These are phyloP conservation scores for Adelphocoris suturalis DNA, from an alignment of 2,888 invertebrate species.

Conservation along the genomic window DNA sequence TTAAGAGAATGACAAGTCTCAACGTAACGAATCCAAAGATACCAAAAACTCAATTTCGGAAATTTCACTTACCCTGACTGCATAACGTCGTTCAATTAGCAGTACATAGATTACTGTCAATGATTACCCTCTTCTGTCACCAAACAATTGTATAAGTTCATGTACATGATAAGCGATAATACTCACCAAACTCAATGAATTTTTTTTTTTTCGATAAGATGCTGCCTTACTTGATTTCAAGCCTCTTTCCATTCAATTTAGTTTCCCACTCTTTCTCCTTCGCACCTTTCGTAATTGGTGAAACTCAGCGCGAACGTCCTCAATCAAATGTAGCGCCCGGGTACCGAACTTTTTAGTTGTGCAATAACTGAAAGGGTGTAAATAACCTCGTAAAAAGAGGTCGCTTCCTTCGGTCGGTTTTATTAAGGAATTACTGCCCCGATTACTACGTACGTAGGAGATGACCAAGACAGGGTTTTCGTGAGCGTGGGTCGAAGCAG, in stretches of 20 bases:
- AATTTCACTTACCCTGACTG: no score
- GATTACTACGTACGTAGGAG: slow-evolving; percentile 36
- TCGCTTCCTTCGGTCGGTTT: slow-evolving; percentile 41
- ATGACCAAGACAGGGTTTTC: neutral
- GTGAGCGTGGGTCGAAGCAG: neutral
- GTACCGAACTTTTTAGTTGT: slow-evolving; percentile 26
- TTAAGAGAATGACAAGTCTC: no score
- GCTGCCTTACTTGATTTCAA: neutral
- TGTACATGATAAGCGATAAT: no score
- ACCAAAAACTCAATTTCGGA: no score
- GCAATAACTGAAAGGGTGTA: slow-evolving; percentile 31
- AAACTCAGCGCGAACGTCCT: neutral
- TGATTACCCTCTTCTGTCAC: no score
- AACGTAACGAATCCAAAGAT: no score
- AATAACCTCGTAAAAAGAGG: slow-evolving; percentile 50
- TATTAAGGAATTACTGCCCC: slow-evolving; percentile 45
- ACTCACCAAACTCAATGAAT: no score
- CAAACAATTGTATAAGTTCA: no score
- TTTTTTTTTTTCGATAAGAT: neutral
- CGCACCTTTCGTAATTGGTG: neutral
- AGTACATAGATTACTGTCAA: no score
- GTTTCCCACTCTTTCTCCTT: neutral
- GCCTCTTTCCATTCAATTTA: neutral
- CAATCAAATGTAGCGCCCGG: neutral
- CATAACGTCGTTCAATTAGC: no score